Evolutionary conservation across 2,888 invertebrate genomes (phyloP).

Genomic region (Nudaria mundana): DNA sequence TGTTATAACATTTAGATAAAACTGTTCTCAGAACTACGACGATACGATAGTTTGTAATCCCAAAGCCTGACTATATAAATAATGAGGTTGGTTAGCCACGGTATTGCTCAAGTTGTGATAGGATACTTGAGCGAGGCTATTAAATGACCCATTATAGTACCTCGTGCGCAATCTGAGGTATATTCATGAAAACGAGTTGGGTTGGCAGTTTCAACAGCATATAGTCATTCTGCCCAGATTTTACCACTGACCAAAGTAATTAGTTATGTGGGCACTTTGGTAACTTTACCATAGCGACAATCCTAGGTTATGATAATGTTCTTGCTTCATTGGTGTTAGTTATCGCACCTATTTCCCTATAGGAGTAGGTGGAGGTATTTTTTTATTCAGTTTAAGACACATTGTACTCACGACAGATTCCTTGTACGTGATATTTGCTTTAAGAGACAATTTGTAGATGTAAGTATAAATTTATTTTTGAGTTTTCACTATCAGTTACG

Average conservation of each 20-base stretch:
- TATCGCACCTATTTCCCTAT: too few species aligned
- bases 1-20: constrained; percentile 1
- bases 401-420: too few species aligned
- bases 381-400: too few species aligned
- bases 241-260: not conserved
- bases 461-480: too few species aligned
- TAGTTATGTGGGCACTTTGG: not conserved
- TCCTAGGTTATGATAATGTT: too few species aligned
- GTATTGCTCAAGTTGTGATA: constrained; percentile 12
- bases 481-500: too few species aligned
- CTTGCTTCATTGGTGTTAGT: too few species aligned
- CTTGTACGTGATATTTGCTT: too few species aligned
- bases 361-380: too few species aligned
- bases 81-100: constrained; percentile 4
- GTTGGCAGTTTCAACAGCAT: constrained; percentile 2
- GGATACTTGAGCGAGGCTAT: constrained; percentile 14
- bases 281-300: too few species aligned
- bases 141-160: constrained; percentile 26
- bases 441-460: too few species aligned
- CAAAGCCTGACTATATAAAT: constrained; percentile 7
- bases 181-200: constrained; percentile 11
- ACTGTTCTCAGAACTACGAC: not conserved
- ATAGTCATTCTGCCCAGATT: not conserved
- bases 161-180: constrained; percentile 2
- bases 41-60: not conserved